These are phyloP conservation scores for Penaeus monodon DNA, from an alignment of 2,888 invertebrate genomes.

Conservation along the genomic window DNA sequence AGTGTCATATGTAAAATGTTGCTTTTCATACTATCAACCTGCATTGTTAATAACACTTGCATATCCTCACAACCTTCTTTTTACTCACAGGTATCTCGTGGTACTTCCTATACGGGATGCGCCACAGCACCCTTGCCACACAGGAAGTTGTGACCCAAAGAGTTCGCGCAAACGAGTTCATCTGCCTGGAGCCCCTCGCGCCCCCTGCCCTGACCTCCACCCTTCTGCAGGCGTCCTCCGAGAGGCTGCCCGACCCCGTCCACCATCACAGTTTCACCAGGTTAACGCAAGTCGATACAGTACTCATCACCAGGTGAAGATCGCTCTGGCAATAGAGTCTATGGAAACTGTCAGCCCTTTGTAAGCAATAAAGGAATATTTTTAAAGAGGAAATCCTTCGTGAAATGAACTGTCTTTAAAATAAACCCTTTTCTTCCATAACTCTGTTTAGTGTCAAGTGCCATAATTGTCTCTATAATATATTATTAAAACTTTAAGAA, in stretches of 20 bases:
- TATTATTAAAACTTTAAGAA: too few species aligned
- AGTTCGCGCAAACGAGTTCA: slow-evolving; percentile 29
- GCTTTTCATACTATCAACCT: not conserved
- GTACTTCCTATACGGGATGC: slow-evolving; percentile 8
- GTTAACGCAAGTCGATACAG: slow-evolving; percentile 51
- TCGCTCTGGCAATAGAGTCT: too few species aligned
- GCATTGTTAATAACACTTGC: not conserved
- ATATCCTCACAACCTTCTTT: not conserved
- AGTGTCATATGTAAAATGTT: not conserved
- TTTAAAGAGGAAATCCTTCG: too few species aligned
- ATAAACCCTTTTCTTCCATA: too few species aligned
- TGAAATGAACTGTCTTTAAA: too few species aligned
- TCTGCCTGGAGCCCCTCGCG: slow-evolving; percentile 40
- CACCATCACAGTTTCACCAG: slow-evolving; percentile 25
- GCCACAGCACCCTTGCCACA: not conserved
- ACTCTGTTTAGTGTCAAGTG: too few species aligned
- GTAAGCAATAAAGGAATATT: too few species aligned
- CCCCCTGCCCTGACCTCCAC: slow-evolving; percentile 44
- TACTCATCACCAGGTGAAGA: slow-evolving; percentile 48
- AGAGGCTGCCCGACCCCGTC: not conserved
- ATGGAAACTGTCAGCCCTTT: too few species aligned
- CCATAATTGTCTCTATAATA: too few species aligned
- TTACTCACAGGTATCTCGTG: not conserved
- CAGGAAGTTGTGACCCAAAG: slow-evolving; percentile 2
- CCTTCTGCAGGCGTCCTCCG: slow-evolving; percentile 32